Percentiles rank a stretch among this genome's conserved stretches.
These are phyloP conservation scores for Tenthredo distinguenda DNA, from an alignment of 2,888 invertebrate species.

Conservation along the genomic window DNA sequence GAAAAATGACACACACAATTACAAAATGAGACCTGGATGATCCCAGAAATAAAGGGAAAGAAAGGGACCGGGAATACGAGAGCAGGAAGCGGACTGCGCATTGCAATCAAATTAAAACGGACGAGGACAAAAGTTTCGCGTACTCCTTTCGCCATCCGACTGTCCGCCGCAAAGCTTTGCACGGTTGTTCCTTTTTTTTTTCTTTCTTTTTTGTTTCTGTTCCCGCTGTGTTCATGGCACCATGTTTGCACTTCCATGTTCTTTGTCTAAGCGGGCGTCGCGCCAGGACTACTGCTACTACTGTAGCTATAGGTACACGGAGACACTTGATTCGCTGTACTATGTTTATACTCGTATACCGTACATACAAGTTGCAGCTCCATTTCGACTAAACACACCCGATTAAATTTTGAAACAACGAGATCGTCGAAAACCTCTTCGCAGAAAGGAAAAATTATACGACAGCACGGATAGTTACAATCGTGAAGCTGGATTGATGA, in stretches of 20 bases:
- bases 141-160: background rate
- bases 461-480: background rate
- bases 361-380: background rate
- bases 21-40: background rate
- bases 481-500: too few relatives aligned
- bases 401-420: background rate
- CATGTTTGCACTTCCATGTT: constrained; percentile 35
- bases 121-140: constrained; percentile 24
- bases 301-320: background rate
- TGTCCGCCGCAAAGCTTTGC: constrained; percentile 34
- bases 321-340: constrained; percentile 15
- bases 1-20: background rate
- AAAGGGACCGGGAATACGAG: background rate
- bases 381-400: background rate
- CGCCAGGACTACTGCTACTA: constrained; percentile 8
- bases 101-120: constrained; percentile 20
- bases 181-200: background rate
- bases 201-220: background rate
- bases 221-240: background rate
- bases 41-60: background rate
- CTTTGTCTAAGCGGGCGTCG: constrained; percentile 37
- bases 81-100: too few relatives aligned
- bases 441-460: background rate
- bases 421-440: background rate
- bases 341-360: background rate